Conservation (phyloP, 92 coral and sea anemone species). For the Phenganax stokvisi region DNA sequence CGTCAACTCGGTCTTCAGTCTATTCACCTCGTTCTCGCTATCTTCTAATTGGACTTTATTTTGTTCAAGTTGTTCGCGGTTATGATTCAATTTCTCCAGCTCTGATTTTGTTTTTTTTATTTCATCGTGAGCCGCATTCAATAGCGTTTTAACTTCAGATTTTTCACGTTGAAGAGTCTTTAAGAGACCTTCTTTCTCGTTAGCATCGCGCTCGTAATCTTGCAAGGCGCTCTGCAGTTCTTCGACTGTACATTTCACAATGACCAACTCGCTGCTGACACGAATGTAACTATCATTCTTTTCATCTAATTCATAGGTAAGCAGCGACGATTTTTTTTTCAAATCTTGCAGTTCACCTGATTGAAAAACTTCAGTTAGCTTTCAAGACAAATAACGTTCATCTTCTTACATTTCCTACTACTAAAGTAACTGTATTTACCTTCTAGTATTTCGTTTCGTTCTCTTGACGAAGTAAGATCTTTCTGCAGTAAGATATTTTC, state of each 20-base stretch:
- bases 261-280: slow-evolving; percentile 59
- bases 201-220: slow-evolving; percentile 17
- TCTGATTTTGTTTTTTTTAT: neutral
- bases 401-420: too few species aligned
- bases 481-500: slow-evolving; percentile 80
- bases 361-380: too few species aligned
- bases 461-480: slow-evolving; percentile 71
- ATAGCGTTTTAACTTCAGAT: slow-evolving; percentile 11
- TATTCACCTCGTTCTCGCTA: slow-evolving; percentile 52
- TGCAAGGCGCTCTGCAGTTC: slow-evolving; percentile 57
- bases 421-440: neutral
- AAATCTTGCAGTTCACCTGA: slow-evolving; percentile 56
- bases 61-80: slow-evolving; percentile 38
- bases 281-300: slow-evolving; percentile 57
- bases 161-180: slow-evolving; percentile 9
- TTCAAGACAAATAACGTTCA: too few species aligned
- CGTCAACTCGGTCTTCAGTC: slow-evolving; percentile 46
- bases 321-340: slow-evolving; percentile 53
- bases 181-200: slow-evolving; percentile 9
- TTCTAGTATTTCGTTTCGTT: slow-evolving; percentile 63
- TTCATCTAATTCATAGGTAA: slow-evolving; percentile 66
- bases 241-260: slow-evolving; percentile 69
- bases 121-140: slow-evolving; percentile 15
- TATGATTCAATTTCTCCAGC: slow-evolving; percentile 6
- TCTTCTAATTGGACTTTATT: slow-evolving; percentile 53